A percentile compares a stretch with the other conserved stretches of the same genome.
These are phyloP conservation scores for Mylabris sibirica DNA, from an alignment of 2,888 invertebrate species.

Conservation along the genomic window DNA sequence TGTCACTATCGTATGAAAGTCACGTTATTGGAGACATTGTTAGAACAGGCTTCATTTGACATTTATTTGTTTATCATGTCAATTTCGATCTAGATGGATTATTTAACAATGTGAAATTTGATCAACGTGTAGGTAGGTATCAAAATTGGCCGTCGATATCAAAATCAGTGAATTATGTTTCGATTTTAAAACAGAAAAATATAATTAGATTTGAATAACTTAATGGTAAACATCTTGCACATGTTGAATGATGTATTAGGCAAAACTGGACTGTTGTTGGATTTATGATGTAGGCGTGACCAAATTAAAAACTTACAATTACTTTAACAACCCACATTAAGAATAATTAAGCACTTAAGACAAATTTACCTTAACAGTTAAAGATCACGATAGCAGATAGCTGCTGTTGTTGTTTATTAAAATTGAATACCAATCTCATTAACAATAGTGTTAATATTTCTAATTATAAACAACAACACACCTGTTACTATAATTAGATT, in stretches of 20 bases:
- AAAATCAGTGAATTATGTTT: too few relatives aligned
- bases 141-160: neutral
- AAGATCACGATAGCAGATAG: neutral
- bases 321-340: neutral
- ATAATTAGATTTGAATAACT: neutral
- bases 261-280: constrained; percentile 10
- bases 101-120: neutral
- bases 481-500: neutral
- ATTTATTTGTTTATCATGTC: neutral
- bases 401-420: neutral
- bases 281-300: constrained; percentile 17
- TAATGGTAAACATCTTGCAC: constrained; percentile 11
- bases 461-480: neutral
- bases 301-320: constrained; percentile 8
- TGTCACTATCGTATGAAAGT: neutral
- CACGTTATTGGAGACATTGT: neutral
- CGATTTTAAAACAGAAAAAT: neutral
- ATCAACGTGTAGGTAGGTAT: neutral
- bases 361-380: neutral
- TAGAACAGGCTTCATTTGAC: neutral
- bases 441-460: neutral
- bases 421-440: neutral
- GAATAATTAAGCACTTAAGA: neutral
- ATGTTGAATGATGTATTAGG: neutral
- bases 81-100: neutral